Percentiles rank a stretch among this genome's conserved stretches.
Conservation (phyloP, 2,113 vertebrate genomes). For the Myocastor coypus region DNA sequence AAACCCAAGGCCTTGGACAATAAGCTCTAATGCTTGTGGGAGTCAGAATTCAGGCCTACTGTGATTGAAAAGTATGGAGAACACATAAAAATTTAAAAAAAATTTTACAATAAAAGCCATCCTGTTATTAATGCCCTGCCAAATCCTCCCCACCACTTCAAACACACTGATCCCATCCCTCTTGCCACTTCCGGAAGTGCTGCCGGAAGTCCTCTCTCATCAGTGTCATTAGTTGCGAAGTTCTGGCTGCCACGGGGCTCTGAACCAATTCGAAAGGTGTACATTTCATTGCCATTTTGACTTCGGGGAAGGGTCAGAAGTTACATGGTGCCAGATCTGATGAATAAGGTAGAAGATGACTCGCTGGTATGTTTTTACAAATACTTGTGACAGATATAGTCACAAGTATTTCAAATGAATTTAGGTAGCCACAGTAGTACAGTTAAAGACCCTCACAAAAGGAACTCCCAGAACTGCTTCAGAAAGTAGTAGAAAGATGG, state of each 20-base stretch:
- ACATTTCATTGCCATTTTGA: neutral
- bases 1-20: too few species aligned
- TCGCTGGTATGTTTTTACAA: neutral
- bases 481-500: neutral
- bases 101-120: neutral
- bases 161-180: neutral
- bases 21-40: too few species aligned
- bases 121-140: neutral
- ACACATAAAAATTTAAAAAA: neutral
- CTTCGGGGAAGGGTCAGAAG: neutral
- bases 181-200: neutral
- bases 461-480: neutral
- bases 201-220: neutral
- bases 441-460: neutral
- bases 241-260: neutral
- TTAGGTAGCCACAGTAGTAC: neutral
- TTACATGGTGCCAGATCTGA: neutral
- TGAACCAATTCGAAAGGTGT: neutral
- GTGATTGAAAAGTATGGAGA: neutral
- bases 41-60: neutral
- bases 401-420: neutral
- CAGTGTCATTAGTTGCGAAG: neutral
- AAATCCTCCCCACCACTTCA: neutral
- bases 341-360: neutral
- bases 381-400: neutral